Conservation (phyloP, 2,888 invertebrate species). For the Pristionchus arcanus region DNA sequence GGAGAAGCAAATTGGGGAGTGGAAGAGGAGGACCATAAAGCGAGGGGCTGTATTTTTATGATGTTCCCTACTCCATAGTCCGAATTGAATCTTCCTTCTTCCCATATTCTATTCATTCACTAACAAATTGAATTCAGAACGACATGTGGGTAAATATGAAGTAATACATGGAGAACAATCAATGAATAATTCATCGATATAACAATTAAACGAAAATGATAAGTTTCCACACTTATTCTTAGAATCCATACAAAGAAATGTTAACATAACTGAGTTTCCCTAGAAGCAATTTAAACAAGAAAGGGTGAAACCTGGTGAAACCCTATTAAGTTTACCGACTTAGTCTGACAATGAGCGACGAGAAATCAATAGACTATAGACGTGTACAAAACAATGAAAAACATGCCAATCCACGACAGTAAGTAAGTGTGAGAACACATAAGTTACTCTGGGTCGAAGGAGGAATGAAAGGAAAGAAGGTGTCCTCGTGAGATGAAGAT, state of each 20-base stretch:
- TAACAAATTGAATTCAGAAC: neutral
- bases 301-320: no score
- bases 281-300: no score
- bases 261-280: no score
- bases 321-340: no score
- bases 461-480: neutral
- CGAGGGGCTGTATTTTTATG: neutral
- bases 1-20: neutral
- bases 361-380: no score
- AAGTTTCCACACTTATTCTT: no score
- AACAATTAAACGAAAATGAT: neutral
- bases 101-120: neutral
- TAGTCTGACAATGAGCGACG: no score
- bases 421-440: no score
- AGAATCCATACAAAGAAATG: no score
- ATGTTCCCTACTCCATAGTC: constrained; percentile 14
- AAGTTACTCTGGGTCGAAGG: no score
- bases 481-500: neutral
- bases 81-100: constrained; percentile 14
- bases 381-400: no score
- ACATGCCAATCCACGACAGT: no score
- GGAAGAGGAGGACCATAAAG: constrained; percentile 25
- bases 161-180: neutral
- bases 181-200: neutral
- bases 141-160: neutral